Conservation (phyloP, 2,888 invertebrate species). For the Cacoxenus indagator region DNA sequence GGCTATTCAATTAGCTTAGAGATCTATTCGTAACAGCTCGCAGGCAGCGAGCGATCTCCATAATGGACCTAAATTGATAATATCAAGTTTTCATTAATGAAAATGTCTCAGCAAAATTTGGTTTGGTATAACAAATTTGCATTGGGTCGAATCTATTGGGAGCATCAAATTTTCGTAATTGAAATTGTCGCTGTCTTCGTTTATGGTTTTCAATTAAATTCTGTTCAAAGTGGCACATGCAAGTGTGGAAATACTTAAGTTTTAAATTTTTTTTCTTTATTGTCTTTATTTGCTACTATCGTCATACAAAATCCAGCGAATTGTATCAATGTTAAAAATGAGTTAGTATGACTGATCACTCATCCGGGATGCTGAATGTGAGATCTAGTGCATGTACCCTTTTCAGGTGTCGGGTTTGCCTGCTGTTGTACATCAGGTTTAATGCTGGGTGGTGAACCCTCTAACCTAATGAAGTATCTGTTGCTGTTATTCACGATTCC, state of each 20-base stretch:
- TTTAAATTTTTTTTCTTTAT: not conserved
- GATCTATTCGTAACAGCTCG: not conserved
- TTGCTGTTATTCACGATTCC: no score
- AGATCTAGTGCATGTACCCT: no score
- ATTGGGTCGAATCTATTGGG: conserved; percentile 50
- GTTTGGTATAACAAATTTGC: conserved; percentile 51
- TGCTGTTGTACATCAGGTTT: no score
- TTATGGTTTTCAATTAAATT: conserved; percentile 20
- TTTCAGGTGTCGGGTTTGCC: no score
- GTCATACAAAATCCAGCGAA: no score
- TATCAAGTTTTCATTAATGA: conserved; percentile 37
- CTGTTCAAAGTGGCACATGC: conserved; percentile 17
- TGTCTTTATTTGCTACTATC: no score
- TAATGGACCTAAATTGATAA: conserved; percentile 52
- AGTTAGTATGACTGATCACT: no score
- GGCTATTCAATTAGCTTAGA: conserved; percentile 53
- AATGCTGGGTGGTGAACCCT: no score
- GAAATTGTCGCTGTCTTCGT: conserved; percentile 1
- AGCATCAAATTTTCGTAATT: conserved; percentile 39
- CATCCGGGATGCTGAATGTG: no score
- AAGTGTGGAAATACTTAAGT: not conserved
- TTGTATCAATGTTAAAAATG: no score
- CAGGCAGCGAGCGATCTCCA: not conserved
- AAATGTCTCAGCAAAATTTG: conserved; percentile 33
- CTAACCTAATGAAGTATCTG: no score